Evolutionary conservation across 2,888 invertebrate species (phyloP), one percentile per base, ranked within the genome.

Genomic region (Pseudeuparius sepicola): DNA sequence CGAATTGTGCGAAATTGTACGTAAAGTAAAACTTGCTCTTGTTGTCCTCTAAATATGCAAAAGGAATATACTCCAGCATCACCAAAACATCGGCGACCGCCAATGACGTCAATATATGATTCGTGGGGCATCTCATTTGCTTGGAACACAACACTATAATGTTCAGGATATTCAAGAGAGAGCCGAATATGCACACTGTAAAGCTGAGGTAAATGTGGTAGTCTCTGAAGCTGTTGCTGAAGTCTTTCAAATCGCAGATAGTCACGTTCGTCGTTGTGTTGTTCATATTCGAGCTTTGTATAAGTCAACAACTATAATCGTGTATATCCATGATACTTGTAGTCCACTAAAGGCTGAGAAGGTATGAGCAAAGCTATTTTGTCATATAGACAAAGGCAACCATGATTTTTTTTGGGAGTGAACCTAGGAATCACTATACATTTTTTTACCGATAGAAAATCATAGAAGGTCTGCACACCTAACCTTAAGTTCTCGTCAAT

Each of bases 31-130:
- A 67, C 25, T 65, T 61, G 6, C 66, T 67, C 27, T 67, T 66
- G n/a, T n/a, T n/a, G n/a, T 70, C 68, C 44, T 78, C 73, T 40
- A 87, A 72, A 52, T 81, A 83, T 56, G 79, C 78, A 59, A 84
- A 92, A 0, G 92, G 92, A 47, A 94, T 83, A 60, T 93, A 94
- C 51, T 89, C 89, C 51, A 93, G 68, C 80, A 93, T 93, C 12
- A 93, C 92, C n/a, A 89, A 71, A 17, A 93, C 71, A 59, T 94
- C 93, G 12, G 92, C 89, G 6, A 92, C 78, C 0, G 94, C 94
- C 15, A 88, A 68, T 3, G 84, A 86, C 0, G 88, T 89, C 29
- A 94, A 73, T 37, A 94, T 89, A 32, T 82, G 78, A 65, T 94
- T 94, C 15, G 90, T 92, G 3, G 93, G 81, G 31, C 88, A 86